Evolutionary conservation across 35 echinoderm and acorn worm species (phyloP).

Genomic region (Eucidaris tribuloides): DNA sequence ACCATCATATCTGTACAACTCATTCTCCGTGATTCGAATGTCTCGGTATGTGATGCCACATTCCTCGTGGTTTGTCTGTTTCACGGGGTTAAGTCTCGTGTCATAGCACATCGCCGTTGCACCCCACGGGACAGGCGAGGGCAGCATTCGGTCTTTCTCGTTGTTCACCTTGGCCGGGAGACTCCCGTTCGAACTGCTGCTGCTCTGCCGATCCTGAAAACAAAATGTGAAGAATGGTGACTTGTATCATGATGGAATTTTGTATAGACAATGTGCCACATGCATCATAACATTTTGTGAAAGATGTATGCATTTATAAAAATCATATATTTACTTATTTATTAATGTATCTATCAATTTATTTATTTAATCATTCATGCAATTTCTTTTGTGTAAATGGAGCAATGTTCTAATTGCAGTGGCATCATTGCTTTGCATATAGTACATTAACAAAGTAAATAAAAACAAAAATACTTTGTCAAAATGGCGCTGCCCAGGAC

Average conservation of each 20-base stretch:
- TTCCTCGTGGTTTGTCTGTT: too few relatives aligned
- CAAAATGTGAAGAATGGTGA: neutral
- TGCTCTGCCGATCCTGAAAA: constrained; percentile 9
- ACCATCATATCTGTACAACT: too few relatives aligned
- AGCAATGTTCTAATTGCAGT: neutral
- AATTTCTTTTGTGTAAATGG: neutral
- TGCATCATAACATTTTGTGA: neutral
- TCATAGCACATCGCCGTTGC: neutral
- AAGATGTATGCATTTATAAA: neutral
- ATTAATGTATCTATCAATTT: neutral
- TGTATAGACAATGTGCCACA: neutral
- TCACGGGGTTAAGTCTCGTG: too few relatives aligned
- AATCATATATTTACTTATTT: neutral
- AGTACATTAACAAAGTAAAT: neutral
- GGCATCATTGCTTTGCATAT: neutral
- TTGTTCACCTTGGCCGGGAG: constrained; percentile 65
- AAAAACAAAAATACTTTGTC: neutral
- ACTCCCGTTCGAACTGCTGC: constrained; percentile 39
- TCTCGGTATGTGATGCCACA: too few relatives aligned
- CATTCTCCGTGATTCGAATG: too few relatives aligned
- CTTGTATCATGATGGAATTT: neutral
- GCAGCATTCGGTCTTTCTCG: constrained; percentile 65
- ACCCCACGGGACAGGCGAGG: neutral
- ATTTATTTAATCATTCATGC: neutral
- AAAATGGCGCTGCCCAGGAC: too few relatives aligned